Percentiles rank a stretch among this genome's conserved stretches.
Evolutionary conservation across 2,113 vertebrate species (phyloP).

Genomic region (Orientallactaga bullata): DNA sequence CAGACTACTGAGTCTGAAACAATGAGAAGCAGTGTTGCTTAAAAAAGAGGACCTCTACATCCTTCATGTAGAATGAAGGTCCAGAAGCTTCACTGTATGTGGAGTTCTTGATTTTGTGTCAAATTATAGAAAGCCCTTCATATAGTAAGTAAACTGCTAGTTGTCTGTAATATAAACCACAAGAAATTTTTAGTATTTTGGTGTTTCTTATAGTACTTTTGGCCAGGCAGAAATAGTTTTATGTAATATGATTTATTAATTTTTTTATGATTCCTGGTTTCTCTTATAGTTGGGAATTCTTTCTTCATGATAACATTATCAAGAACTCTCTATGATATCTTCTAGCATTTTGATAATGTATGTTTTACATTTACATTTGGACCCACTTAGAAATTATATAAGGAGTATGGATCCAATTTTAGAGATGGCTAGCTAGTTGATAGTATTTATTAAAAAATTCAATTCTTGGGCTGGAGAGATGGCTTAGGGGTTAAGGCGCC

Average conservation of each 20-base stretch:
- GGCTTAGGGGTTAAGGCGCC: too few species aligned
- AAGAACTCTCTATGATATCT: conserved; percentile 29
- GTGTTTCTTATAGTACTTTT: conserved; percentile 1
- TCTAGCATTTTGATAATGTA: conserved; percentile 28
- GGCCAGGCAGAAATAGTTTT: conserved; percentile 35
- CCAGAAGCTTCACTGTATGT: not conserved
- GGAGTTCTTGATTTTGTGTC: not conserved
- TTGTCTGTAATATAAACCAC: not conserved
- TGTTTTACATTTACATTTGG: conserved; percentile 48
- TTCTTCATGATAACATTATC: conserved; percentile 40
- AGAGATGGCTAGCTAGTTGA: conserved; percentile 25
- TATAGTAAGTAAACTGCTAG: not conserved
- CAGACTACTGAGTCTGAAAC: not conserved
- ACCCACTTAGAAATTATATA: conserved; percentile 48
- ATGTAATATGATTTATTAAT: conserved; percentile 31
- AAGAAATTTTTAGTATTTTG: not conserved
- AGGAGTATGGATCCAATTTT: conserved; percentile 3
- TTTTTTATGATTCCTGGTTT: conserved; percentile 36
- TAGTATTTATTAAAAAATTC: conserved; percentile 56
- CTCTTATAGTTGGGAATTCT: conserved; percentile 14
- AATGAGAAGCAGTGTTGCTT: not conserved
- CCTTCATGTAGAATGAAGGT: not conserved
- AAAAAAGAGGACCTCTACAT: too few species aligned
- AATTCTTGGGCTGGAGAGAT: too few species aligned
- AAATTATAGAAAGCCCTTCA: not conserved